phyloP scores from a whole-genome alignment of 2,888 invertebrate genomes.

The Xylophagus ater region DNA sequence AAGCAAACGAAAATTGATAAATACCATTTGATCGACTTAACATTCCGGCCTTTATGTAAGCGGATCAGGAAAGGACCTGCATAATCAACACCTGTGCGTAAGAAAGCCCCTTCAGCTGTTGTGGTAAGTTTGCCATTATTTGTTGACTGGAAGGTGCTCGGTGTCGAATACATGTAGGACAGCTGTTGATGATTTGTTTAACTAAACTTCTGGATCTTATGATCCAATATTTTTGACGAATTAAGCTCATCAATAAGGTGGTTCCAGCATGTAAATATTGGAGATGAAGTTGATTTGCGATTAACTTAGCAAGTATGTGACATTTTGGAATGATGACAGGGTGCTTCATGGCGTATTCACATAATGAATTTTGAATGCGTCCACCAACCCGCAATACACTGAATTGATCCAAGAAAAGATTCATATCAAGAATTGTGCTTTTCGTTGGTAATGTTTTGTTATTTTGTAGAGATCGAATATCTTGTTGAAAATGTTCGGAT shows the following conservation, averaged over 20 bases:
- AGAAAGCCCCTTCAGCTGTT: not conserved
- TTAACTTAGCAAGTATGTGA: not conserved
- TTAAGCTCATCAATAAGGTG: not conserved
- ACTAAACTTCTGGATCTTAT: not conserved
- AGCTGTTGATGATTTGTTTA: not conserved
- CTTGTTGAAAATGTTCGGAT: not conserved
- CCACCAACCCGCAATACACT: constrained; percentile 1
- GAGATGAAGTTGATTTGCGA: not conserved
- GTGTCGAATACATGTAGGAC: not conserved
- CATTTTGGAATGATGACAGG: not conserved
- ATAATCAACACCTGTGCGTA: constrained; percentile 1
- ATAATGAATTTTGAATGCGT: not conserved
- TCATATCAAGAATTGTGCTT: not conserved
- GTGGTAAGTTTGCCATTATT: constrained; percentile 3
- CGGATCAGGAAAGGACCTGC: not conserved
- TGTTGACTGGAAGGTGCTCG: not conserved
- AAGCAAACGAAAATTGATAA: constrained; percentile 16
- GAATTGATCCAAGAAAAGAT: not conserved
- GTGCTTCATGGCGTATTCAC: not conserved
- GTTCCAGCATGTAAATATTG: not conserved
- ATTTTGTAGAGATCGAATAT: not conserved
- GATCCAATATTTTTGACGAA: constrained; percentile 4
- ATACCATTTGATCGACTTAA: not conserved
- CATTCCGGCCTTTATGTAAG: not conserved
- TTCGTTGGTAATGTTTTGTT: not conserved